A percentile compares a stretch with the other conserved stretches of the same genome.
Conservation (phyloP, 2,113 vertebrate species). For the Rhinoderma darwinii region DNA sequence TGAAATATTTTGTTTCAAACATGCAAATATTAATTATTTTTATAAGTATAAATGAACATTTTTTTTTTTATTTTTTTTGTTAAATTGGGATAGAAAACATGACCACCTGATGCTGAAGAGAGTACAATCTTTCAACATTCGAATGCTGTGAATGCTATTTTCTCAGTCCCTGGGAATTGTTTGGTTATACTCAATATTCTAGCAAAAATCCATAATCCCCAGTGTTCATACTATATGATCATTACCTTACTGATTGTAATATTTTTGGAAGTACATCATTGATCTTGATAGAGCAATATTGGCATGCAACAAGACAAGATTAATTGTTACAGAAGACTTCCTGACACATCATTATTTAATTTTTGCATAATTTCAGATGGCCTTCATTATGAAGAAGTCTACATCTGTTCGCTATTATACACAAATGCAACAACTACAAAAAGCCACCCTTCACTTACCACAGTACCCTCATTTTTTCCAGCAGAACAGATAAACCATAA, state of each 20-base stretch:
- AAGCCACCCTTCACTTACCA: constrained; percentile 54
- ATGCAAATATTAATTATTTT: not conserved
- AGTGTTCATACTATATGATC: constrained; percentile 14
- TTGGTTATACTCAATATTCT: not conserved
- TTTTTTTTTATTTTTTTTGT: no score
- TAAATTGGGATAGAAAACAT: not conserved
- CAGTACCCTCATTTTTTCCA: constrained; percentile 43
- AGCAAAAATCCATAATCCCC: not conserved
- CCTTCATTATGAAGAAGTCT: constrained; percentile 65
- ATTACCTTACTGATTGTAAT: constrained; percentile 56
- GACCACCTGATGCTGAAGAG: not conserved
- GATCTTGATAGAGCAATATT: constrained; percentile 48
- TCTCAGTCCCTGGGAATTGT: not conserved
- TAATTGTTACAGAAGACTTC: constrained; percentile 64
- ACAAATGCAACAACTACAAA: constrained; percentile 61
- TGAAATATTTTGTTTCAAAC: not conserved
- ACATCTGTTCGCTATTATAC: constrained; percentile 69
- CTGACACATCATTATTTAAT: constrained; percentile 69
- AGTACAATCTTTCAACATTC: constrained; percentile 15
- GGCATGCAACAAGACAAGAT: constrained; percentile 65
- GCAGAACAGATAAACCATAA: not conserved
- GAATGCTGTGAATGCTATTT: not conserved
- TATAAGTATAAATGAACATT: not conserved
- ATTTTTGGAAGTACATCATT: constrained; percentile 60
- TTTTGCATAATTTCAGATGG: constrained; percentile 67